Base-by-base conservation (phyloP, 2,797 vertebrate species). In the Orestias chungarensis region DNA sequence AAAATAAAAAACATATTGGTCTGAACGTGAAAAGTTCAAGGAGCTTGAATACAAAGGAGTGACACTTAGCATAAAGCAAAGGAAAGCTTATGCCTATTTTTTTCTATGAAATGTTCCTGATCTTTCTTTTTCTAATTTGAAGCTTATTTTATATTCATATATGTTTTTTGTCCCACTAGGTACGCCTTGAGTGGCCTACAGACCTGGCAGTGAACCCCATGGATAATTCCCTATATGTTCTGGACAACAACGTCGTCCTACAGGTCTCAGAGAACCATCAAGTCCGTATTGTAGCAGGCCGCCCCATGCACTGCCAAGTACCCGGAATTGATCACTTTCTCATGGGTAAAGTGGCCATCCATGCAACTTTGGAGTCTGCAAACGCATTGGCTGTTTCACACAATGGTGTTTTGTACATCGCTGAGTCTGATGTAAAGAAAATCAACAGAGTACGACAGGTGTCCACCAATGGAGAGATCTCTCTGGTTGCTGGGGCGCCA, bases 231-330 rank as follows among this genome's bases (percentile, higher is more conserved):
- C 95, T 99, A 0, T 99, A 96, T 0, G 96, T 99, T 46, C 93
- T 99, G 20, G 98, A 99, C 94, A 99, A 99, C 82, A 99, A 99
- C 0, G 97, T 99, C 5, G 97, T 99, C 29, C 91, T 99, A 17
- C 97, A 99, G 87, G 98, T 99, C 89, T 98, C 98, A 0, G 98
- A 98, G 88, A 99, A 99, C 90, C 98, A 99, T 86, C 98, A 99
- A 77, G 98, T 99, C 23, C 96, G 97, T 76, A 97, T 99, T 0
- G 95, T 98, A 10, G 98, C 97, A 0, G 98, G 98, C 5, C 94
- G 98, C 10, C 98, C 98, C 12, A 99, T 99, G 96, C 98, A 99
- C 84, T 99, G 98, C 92, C 98, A 99, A 86, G 98, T 99, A 17
- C 98, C 98, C 0, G 97, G 97, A 61, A 97, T 99, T 9, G 97